These are phyloP conservation scores for Oryzias javanicus DNA, from an alignment of 2,113 vertebrate species.

Conservation along the genomic window DNA sequence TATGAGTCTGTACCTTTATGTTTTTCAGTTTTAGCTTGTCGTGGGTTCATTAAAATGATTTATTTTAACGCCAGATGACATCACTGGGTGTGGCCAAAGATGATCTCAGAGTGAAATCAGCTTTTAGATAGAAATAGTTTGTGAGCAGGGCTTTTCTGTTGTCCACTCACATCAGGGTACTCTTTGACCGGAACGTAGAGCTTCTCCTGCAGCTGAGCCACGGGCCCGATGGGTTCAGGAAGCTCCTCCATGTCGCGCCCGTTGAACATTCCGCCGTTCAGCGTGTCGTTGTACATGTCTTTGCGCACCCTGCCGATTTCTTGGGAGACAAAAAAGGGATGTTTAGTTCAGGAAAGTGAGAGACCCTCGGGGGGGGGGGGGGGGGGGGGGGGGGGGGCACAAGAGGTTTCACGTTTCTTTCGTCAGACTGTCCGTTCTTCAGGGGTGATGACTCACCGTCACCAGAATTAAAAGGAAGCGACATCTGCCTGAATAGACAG, in stretches of 20 bases:
- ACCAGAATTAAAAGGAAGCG: conserved; percentile 44
- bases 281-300: conserved; percentile 99
- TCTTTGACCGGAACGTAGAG: conserved; percentile 99
- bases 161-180: conserved; percentile 94
- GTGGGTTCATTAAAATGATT: conserved; percentile 22
- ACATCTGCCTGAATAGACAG: conserved; percentile 18
- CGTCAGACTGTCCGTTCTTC: conserved; percentile 17
- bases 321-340: conserved; percentile 63
- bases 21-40: background rate
- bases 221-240: conserved; percentile 92
- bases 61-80: conserved; percentile 33
- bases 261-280: conserved; percentile 94
- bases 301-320: conserved; percentile 99
- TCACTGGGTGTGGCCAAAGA: conserved; percentile 41
- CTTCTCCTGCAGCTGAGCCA: conserved; percentile 98
- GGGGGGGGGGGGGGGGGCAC: background rate
- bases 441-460: conserved; percentile 43
- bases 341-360: conserved; percentile 2
- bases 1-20: background rate
- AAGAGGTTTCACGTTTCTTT: conserved; percentile 43
- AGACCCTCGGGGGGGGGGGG: background rate
- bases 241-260: conserved; percentile 90
- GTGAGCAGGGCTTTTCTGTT: conserved; percentile 1
- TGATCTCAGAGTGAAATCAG: conserved; percentile 43
- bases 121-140: conserved; percentile 31